Evolutionary conservation across 2,113 vertebrate species (phyloP), one percentile per base, ranked within the genome.

Genomic region (Syrrhaptes paradoxus): DNA sequence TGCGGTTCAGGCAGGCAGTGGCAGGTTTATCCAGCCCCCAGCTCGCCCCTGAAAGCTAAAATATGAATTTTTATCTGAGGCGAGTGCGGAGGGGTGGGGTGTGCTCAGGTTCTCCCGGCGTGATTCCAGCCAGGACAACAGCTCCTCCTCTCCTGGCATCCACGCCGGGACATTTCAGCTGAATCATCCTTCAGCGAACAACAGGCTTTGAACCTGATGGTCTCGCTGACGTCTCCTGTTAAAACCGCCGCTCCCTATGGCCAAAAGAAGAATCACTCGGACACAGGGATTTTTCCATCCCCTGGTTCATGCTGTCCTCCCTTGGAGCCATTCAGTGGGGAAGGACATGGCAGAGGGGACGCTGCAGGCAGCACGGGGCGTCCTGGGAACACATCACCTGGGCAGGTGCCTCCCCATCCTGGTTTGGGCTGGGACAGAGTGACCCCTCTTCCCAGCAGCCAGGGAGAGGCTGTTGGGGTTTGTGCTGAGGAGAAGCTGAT

Each of bases 241-340:
- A 2, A 15, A 36, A 82, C 11, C 2, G 2, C 8, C 38, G 24
- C 61, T 62, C 2, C 6, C n/a, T 13, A 5, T 0, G 49, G 62
- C 13, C 59, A 38, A 8, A 22, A 38, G 62, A 41, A 58, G 59
- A 49, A 26, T 7, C 7, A 5, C 28, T 8, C 3, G 13, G 38
- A 45, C 28, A 1, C 1, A 0, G 63, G 0, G 26, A 15, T 34
- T 51, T 34, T 15, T 10, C 49, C 54, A 32, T 2, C 49, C n/a
- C 65, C 4, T 10, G 61, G 16, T 55, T 55, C 10, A 6, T 1
- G 4, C 79, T 12, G 36, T 11, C 4, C 41, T 62, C 3, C 13
- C 10, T 8, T 0, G 32, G 36, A 61, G 54, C 34, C 2, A 4
- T 9, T 6, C 1, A 76, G 46, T 4, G 52, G 68, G 38, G 81